A percentile compares a stretch with the other conserved stretches of the same genome.
phyloP scores from a whole-genome alignment of 1,140 invertebrate genomes.

The silkworm (Bombyx mori) region ASM3026992v2 NC_085116.1:4509501-4510000 shows the following conservation, averaged over 20 bases:
- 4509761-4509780: conserved; percentile 49
- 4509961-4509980: conserved; percentile 22
- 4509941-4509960: conserved; percentile 38
- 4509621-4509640: no score
- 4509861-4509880: conserved; percentile 54
- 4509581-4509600: no score
- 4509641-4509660: no score
- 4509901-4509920: conserved; percentile 23
- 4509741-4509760: conserved; percentile 50
- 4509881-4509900: conserved; percentile 59
- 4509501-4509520: no score
- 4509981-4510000: conserved; percentile 36
- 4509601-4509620: no score
- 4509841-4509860: conserved; percentile 56
- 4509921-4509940: conserved; percentile 18
- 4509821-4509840: conserved; percentile 21
- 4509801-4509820: conserved; percentile 16
- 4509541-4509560: no score
- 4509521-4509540: no score
- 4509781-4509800: conserved; percentile 50
- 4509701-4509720: conserved; percentile 59
- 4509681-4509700: conserved; percentile 52
- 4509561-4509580: no score
- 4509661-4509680: conserved; percentile 8
- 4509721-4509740: conserved; percentile 43